These are phyloP conservation scores for Carterocephalus palaemon DNA, from an alignment of 2,888 invertebrate genomes.

Conservation along the genomic window DNA sequence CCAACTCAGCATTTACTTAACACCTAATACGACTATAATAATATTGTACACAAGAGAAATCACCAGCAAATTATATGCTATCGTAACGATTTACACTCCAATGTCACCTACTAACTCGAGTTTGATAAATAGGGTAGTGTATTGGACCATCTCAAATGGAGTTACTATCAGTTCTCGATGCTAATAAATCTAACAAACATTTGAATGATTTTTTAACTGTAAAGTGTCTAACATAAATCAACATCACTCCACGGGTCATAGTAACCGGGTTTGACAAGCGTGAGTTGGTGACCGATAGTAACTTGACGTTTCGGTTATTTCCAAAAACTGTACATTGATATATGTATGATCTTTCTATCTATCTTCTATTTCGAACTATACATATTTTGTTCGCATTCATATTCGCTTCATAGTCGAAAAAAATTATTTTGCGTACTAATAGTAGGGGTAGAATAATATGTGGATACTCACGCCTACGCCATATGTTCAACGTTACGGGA, in stretches of 20 bases:
- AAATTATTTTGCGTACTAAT: constrained; percentile 25
- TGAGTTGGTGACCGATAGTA: no score
- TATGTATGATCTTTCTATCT: no score
- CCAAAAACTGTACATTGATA: no score
- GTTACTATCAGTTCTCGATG: constrained; percentile 29
- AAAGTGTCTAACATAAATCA: no score
- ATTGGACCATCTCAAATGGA: constrained; percentile 43
- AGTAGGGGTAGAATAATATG: constrained; percentile 47
- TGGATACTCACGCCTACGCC: constrained; percentile 63
- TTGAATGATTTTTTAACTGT: no score
- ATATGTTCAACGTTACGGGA: constrained; percentile 69
- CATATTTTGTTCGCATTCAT: background rate
- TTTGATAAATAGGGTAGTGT: constrained; percentile 66
- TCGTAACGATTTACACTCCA: constrained; percentile 63
- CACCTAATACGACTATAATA: constrained; percentile 66
- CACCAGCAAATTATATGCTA: constrained; percentile 51
- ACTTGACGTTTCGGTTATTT: no score
- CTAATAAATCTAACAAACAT: background rate
- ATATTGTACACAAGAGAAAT: constrained; percentile 45
- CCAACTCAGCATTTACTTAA: constrained; percentile 58
- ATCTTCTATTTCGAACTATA: no score
- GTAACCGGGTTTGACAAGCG: no score
- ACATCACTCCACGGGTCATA: no score
- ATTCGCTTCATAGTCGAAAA: background rate
- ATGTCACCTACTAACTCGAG: constrained; percentile 69